Evolutionary conservation across 2,113 vertebrate genomes (phyloP).

Genomic region (Calidris pygmaea): DNA sequence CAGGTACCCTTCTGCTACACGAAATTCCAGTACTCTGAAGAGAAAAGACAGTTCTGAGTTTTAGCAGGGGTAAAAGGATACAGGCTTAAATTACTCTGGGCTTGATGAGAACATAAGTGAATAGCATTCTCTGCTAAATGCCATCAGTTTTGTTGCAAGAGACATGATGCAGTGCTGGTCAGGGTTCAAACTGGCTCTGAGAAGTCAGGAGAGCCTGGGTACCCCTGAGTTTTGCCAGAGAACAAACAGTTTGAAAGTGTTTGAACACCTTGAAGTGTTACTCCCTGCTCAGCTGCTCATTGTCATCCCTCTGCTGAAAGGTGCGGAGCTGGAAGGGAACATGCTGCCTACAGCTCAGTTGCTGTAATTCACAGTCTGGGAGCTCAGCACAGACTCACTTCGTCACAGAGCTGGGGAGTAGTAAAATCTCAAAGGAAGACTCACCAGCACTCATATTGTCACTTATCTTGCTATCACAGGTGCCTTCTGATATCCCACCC

Average conservation of each 20-base stretch:
- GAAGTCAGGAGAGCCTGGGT: not conserved
- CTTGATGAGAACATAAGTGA: not conserved
- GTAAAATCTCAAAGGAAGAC: not conserved
- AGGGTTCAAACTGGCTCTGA: not conserved
- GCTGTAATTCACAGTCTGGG: not conserved
- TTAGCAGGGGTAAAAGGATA: not conserved
- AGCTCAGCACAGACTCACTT: not conserved
- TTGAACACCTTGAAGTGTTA: not conserved
- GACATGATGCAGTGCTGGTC: not conserved
- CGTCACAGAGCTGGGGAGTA: not conserved
- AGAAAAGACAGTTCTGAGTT: not conserved
- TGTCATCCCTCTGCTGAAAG: not conserved
- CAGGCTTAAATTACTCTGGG: not conserved
- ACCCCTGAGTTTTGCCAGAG: not conserved
- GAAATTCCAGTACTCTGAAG: not conserved
- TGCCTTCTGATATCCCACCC: not conserved
- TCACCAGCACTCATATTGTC: not conserved
- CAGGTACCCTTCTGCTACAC: conserved; percentile 2
- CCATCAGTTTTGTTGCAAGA: not conserved
- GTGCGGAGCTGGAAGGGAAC: not conserved
- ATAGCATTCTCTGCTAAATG: not conserved
- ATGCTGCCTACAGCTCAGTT: not conserved
- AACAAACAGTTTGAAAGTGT: not conserved
- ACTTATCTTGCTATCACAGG: not conserved
- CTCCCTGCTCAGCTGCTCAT: not conserved